Evolutionary conservation across 1,140 invertebrate genomes (phyloP), one percentile per base, ranked within the genome.

Genomic region (Listronotus bonariensis): DNA sequence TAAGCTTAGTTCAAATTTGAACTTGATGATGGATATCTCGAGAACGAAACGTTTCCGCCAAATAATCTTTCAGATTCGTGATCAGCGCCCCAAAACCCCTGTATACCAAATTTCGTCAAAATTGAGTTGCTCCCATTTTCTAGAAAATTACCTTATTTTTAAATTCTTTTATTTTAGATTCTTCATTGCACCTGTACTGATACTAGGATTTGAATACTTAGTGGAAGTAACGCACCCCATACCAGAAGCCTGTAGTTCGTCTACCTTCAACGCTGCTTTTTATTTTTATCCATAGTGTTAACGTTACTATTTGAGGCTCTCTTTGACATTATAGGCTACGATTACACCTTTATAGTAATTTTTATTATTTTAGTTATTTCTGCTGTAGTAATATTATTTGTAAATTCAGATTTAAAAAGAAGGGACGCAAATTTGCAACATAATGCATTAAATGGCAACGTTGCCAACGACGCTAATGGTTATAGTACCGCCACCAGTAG

Each of bases 141-240:
- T n/a, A n/a, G n/a, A n/a, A n/a, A n/a, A n/a, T n/a, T n/a, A n/a
- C n/a, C n/a, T n/a, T n/a, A n/a, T n/a, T n/a, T n/a, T n/a, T n/a
- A 5, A 57, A 20, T 75, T n/a, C n/a, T n/a, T n/a, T n/a, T n/a
- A n/a, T n/a, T 71, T 55, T 55, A 75, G 74, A 17, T 75, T 75
- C 49, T 74, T 72, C 42, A 52, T 67, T 5, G 68, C 69, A 10
- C 67, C 64, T 20, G 65, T 65, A 17, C 57, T 73, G 26, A 65
- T 69, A 20, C 64, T 74, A 0, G 69, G 71, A 12, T 73, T 71
- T 34, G 72, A 75, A 52, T 75, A 71, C 55, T 53, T 64, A 6
- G 63, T 69, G 6, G 74, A 75, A 69, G 54, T 71, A 1, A 71
- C 72, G 6, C 74, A 73, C 56, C 74, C 74, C 31, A 42, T 73